Evolutionary conservation across 1,140 invertebrate species (phyloP).

Genomic region (Pogonognathellus flavescens): DNA sequence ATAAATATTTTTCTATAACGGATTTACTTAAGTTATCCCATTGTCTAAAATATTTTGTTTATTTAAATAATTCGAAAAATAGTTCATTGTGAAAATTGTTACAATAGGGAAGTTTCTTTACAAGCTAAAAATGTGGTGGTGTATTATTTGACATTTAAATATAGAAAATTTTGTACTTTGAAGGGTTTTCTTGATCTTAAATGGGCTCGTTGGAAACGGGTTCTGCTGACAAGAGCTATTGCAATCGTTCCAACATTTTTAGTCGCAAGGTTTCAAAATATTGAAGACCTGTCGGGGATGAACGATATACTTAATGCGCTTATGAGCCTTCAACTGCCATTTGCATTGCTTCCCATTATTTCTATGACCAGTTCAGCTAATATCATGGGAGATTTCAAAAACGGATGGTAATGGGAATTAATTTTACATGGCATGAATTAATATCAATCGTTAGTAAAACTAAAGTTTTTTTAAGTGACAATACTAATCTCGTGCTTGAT

Average conservation of each 20-base stretch:
- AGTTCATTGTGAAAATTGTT: no score
- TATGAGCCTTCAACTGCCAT: conserved; percentile 88
- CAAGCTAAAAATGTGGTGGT: no score
- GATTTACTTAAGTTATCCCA: no score
- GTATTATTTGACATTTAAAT: no score
- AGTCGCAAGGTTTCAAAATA: conserved; percentile 81
- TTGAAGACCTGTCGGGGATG: conserved; percentile 85
- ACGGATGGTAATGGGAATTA: conserved; percentile 70
- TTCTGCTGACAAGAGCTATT: conserved; percentile 86
- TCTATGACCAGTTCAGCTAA: conserved; percentile 85
- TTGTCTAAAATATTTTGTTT: no score
- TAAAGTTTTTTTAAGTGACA: conserved; percentile 74
- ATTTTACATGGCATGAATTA: no score
- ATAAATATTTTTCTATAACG: no score
- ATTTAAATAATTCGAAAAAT: no score
- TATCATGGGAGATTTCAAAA: conserved; percentile 88
- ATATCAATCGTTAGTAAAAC: no score
- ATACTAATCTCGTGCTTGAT: background rate
- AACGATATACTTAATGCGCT: conserved; percentile 92
- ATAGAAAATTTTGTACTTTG: no score
- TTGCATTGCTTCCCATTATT: conserved; percentile 87
- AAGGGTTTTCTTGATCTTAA: conserved; percentile 87
- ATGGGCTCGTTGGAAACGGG: conserved; percentile 91
- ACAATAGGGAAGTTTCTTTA: no score
- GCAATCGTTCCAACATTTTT: conserved; percentile 91